Base-by-base conservation (phyloP, 2,888 invertebrate species). In the Aporophyla nigra region DNA sequence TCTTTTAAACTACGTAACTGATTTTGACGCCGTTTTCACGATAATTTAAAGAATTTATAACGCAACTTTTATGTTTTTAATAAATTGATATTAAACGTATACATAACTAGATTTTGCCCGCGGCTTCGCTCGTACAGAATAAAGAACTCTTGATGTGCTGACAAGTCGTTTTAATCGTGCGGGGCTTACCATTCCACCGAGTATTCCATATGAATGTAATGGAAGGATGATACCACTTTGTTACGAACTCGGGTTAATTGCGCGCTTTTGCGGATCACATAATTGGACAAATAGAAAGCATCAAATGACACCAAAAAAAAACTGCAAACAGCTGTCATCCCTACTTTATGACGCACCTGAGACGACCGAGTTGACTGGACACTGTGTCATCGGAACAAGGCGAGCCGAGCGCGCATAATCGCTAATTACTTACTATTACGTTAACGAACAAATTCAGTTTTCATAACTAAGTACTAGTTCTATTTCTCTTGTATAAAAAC, bases 371-470 rank as follows among this genome's bases (percentile, higher is more conserved):
- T 91, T 88, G 91, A 92, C 91, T 91, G 91, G 91, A 90, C 90
- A 94, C 93, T 93, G 91, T 94, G 93, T 93, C 95, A 94, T 90
- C 91, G 91, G 93, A 92, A 90, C 93, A 93, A 91, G 90, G 90
- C 91, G 90, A 92, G 86, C 82, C 81, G 87, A 90, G 87, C 91
- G 90, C 85, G 87, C 79, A 86, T 87, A 90, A 91, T 91, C 85
- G 76, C 71, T 90, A 89, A 91, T 89, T 87, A 78, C 78, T 88
- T 85, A 77, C 81, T 75, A 85, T 88, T 86, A 87, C 84, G 84
- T 77, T 82, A 74, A 78, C 72, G 71, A 84, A 83, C 74, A 82
- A 85, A 85, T 75, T 78, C 61, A 66, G 51, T 74, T 76, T 82
- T 69, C 63, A 74, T 61, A 59, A 62, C 54, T 51, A 54, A 65